Evolutionary conservation across 2,113 vertebrate genomes (phyloP).

Genomic region (Ariopsis seemanni): DNA sequence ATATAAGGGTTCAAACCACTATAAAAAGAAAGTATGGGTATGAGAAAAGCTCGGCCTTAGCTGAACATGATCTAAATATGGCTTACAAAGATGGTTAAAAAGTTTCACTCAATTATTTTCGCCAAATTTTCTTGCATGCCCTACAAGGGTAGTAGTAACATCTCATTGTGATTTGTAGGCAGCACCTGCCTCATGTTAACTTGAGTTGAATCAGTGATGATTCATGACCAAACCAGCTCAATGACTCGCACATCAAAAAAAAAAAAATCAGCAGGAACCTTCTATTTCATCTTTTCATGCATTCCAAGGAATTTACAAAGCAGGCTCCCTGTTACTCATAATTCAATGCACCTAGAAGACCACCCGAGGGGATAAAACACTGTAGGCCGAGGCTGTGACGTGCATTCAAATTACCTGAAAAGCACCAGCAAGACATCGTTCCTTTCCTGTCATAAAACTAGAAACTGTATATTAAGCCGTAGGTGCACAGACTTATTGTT

Average conservation of each 20-base stretch:
- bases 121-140: not conserved
- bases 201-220: slow-evolving; percentile 7
- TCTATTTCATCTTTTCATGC: slow-evolving; percentile 3
- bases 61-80: not conserved
- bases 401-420: slow-evolving; percentile 25
- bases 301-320: slow-evolving; percentile 23
- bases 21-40: not conserved
- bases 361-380: slow-evolving; percentile 19
- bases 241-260: not conserved
- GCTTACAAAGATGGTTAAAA: not conserved
- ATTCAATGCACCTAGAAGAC: slow-evolving; percentile 25
- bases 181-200: not conserved
- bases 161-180: not conserved
- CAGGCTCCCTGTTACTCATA: not conserved
- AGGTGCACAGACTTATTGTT: not conserved
- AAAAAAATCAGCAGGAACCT: not conserved
- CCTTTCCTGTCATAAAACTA: slow-evolving; percentile 17
- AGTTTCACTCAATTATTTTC: not conserved
- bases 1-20: not conserved
- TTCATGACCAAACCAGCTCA: not conserved
- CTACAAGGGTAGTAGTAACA: not conserved
- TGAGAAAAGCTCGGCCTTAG: not conserved
- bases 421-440: slow-evolving; percentile 1
- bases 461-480: not conserved
- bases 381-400: not conserved